Evolutionary conservation across 64 coral and sea anemone species (phyloP), one percentile per base, ranked within the genome.

Genomic region (Montipora cactus): DNA sequence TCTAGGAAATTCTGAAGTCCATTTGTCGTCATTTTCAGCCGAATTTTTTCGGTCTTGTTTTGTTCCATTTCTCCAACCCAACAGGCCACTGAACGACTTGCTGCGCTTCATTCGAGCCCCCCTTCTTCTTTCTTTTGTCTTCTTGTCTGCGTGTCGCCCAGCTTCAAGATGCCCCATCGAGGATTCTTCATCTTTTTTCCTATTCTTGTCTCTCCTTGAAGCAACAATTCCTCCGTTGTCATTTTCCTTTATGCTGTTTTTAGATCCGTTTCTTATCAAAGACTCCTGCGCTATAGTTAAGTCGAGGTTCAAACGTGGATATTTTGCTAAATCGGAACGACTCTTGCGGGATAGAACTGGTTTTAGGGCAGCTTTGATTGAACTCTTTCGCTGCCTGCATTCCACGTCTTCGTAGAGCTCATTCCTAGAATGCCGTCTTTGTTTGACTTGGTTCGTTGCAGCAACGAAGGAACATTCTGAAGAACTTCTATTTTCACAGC

Each of bases 391-490:
- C 82, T 86, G 44, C 13, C 47, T 49, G n/a, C 45, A 86, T 86
- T 71, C 82, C 82, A 86, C 82, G 64, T 86, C 82, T 50, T 86
- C 82, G n/a, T 86, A 66, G 14, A 71, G 47, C 45, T 86, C 82
- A 86, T 86, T 86, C 82, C 82, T 70, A 45, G 82, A 86, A 86
- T 86, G 82, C 82, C 82, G 82, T 67, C 82, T 86, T 86, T 86
- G 82, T 70, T n/a, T 69, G 16, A n/a, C 3, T 86, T 44, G 45
- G 4, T 49, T 44, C 19, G 62, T 19, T 15, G 45, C 16, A 50
- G 66, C 16, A 71, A 49, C 62, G 82, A 49, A 46, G 25, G 37
- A 37, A 37, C 45, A 49, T 15, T 13, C 57, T 67, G 80, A 83
- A 5, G 80, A 58, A 4, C 82, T 45, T 44, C 67, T 7, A 11